Evolutionary conservation across 2,113 vertebrate species (phyloP), one percentile per base, ranked within the genome.

Genomic region (Microtus montanus): DNA sequence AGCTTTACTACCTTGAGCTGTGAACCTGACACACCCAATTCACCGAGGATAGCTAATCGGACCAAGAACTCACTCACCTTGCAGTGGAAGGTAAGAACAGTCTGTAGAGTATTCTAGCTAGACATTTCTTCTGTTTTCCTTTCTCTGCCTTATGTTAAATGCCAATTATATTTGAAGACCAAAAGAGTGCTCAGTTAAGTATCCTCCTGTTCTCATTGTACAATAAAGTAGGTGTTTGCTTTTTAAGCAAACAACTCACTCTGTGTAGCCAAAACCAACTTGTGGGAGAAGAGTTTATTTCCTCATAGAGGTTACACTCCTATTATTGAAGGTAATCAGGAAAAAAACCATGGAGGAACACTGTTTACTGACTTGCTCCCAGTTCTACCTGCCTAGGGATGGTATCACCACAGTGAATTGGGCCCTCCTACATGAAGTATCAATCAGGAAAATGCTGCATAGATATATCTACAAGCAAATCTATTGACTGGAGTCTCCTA

Each of bases 61-160:
- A 99, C 99, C 98, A 99, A 99, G 98, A 99, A 99, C 98, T 98
- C 98, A 54, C 99, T 99, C 17, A 98, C 98, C 91, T 98, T 99
- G 79, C 99, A 99, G 89, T 99, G 99, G 99, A 99, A 99, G 99
- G 99, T 99, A 97, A 98, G 94, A 20, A 14, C 47, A 35, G 7
- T 41, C 35, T 41, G 70, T 41, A 2, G 52, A 41, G 49, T 87
- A 9, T 94, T 96, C 58, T 75, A 93, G 73, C 28, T 70, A 49
- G 68, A 90, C 9, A 14, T 90, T 85, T 92, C 35, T 95, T 91
- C 79, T 44, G 58, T 44, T 61, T n/a, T 71, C 7, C 68, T 24
- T 73, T 73, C 54, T 5, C 26, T 10, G 3, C 47, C 1, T 1
- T 2, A 14, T 75, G 54, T 93, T 93, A 87, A 92, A 44, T 92